Evolutionary conservation across 2,113 vertebrate genomes (phyloP).

Genomic region (Vulpes ferrilata): DNA sequence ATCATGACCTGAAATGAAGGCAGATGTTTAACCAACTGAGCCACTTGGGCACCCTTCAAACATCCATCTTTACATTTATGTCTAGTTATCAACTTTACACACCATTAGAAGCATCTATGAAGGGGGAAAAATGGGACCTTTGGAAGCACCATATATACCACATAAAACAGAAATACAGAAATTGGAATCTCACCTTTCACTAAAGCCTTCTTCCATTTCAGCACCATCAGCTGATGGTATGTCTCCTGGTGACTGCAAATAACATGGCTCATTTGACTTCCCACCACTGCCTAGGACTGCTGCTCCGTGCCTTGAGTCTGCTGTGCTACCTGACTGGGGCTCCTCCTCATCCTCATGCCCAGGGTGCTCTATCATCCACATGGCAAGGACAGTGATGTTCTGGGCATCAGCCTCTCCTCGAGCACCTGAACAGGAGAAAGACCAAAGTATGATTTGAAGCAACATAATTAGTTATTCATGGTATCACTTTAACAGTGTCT

Average conservation of each 20-base stretch:
- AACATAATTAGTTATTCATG: constrained; percentile 45
- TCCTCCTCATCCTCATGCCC: constrained; percentile 95
- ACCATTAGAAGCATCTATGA: constrained; percentile 14
- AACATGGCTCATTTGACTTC: constrained; percentile 93
- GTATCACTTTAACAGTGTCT: background rate
- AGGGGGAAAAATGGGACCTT: background rate
- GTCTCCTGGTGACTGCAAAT: constrained; percentile 93
- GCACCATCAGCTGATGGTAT: constrained; percentile 93
- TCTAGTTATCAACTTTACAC: constrained; percentile 14
- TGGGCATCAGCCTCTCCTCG: constrained; percentile 97
- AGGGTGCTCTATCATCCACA: constrained; percentile 99
- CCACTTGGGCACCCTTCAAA: no score
- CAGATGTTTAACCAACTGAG: no score
- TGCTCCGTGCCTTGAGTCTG: constrained; percentile 89
- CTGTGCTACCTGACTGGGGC: constrained; percentile 86
- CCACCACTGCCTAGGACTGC: constrained; percentile 86
- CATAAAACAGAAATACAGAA: constrained; percentile 1
- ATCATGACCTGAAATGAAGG: no score
- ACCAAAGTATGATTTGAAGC: background rate
- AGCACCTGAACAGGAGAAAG: constrained; percentile 88
- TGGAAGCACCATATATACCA: background rate
- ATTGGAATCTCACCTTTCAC: constrained; percentile 91
- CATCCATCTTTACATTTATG: background rate
- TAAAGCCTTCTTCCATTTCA: constrained; percentile 97
- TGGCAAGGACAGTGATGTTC: constrained; percentile 98